phyloP scores from a whole-genome alignment of 92 coral and sea anemone species.

The Plumapathes pennacea region DNA sequence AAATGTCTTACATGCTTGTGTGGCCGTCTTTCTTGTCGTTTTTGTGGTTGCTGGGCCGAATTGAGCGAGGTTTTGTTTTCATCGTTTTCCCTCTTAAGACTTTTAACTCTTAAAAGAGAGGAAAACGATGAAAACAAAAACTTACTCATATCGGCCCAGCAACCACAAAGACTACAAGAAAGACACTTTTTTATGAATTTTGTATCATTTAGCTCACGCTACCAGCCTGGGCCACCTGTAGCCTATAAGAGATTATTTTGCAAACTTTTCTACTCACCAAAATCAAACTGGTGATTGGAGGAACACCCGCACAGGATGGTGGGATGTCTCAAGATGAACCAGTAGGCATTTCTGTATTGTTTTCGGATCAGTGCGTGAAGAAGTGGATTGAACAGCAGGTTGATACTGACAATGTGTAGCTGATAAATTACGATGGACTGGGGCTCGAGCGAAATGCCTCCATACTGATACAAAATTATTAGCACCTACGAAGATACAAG shows the following conservation, averaged over 20 bases:
- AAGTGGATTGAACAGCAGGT: slow-evolving; percentile 53
- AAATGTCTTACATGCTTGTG: too few species aligned
- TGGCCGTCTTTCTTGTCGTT: too few species aligned
- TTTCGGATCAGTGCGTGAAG: slow-evolving; percentile 52
- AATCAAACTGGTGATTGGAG: slow-evolving; percentile 36
- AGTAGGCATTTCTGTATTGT: slow-evolving; percentile 57
- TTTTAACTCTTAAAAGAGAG: too few species aligned
- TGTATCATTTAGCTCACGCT: too few species aligned
- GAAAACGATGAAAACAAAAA: too few species aligned
- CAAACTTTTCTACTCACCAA: slow-evolving; percentile 37
- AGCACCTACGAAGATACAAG: slow-evolving; percentile 14
- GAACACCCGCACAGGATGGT: slow-evolving; percentile 35
- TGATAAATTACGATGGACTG: slow-evolving; percentile 31
- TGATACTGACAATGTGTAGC: slow-evolving; percentile 39
- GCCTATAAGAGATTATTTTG: not conserved
- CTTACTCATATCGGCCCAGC: too few species aligned
- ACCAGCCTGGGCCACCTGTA: too few species aligned
- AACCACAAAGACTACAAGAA: too few species aligned
- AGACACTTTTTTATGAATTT: too few species aligned
- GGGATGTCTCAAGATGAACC: slow-evolving; percentile 59
- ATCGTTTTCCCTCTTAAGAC: too few species aligned
- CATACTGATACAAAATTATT: slow-evolving; percentile 43
- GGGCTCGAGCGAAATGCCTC: slow-evolving; percentile 24
- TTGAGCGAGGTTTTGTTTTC: too few species aligned
- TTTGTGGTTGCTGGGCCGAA: too few species aligned